Evolutionary conservation across 2,888 invertebrate species (phyloP).

Genomic region (Drosophila nr. perissopoda): DNA sequence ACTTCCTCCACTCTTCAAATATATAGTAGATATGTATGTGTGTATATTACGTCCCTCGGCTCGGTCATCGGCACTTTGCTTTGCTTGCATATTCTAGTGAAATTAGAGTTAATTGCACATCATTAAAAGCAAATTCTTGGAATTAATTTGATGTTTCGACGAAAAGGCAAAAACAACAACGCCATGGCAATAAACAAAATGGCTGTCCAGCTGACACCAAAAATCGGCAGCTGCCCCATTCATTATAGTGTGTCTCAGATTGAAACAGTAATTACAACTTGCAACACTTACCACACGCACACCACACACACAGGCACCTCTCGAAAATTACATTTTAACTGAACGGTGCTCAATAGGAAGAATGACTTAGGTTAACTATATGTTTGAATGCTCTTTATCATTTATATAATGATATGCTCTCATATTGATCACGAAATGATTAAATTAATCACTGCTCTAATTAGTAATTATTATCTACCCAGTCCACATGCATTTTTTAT

Average conservation of each 20-base stretch:
- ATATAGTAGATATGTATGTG: background rate
- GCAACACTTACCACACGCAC: slow-evolving; percentile 3
- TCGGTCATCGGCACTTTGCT: slow-evolving; percentile 54
- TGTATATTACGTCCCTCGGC: slow-evolving; percentile 12
- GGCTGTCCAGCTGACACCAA: slow-evolving; percentile 52
- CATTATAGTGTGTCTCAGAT: slow-evolving; percentile 66
- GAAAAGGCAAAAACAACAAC: slow-evolving; percentile 37
- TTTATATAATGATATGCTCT: slow-evolving; percentile 3
- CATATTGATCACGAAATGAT: background rate
- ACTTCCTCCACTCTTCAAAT: slow-evolving; percentile 2
- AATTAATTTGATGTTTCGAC: slow-evolving; percentile 69
- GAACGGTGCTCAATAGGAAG: background rate
- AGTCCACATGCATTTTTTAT: background rate
- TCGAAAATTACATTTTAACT: slow-evolving; percentile 20
- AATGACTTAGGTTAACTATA: background rate
- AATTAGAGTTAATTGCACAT: slow-evolving; percentile 77
- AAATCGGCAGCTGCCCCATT: slow-evolving; percentile 46
- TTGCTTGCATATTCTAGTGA: slow-evolving; percentile 75
- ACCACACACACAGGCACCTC: slow-evolving; percentile 4
- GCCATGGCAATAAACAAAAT: slow-evolving; percentile 62
- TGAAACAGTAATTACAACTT: slow-evolving; percentile 62
- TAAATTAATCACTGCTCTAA: background rate
- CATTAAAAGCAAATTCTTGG: slow-evolving; percentile 73
- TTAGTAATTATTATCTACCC: background rate
- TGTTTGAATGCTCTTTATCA: background rate